Evolutionary conservation across 2,888 invertebrate genomes (phyloP).

Genomic region (Cerastis leucographa): DNA sequence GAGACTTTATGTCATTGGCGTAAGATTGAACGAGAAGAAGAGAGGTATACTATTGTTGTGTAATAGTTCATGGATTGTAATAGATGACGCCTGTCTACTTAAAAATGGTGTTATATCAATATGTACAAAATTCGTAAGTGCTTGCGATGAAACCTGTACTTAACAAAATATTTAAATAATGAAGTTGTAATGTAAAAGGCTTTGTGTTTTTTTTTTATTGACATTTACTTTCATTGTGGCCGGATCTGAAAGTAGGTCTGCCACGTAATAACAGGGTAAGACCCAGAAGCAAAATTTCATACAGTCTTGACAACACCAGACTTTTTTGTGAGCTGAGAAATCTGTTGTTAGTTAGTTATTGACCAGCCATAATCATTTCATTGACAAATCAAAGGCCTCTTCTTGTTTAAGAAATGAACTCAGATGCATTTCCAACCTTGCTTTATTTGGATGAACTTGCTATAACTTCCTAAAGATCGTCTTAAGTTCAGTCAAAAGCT

Average conservation of each 20-base stretch:
- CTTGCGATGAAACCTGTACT: slow-evolving; percentile 28
- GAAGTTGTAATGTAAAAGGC: slow-evolving; percentile 30
- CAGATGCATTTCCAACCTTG: background rate
- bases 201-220: background rate
- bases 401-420: background rate
- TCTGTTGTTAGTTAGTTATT: background rate
- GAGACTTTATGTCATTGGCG: background rate
- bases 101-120: slow-evolving; percentile 34
- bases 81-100: slow-evolving; percentile 24
- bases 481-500: background rate
- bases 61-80: slow-evolving; percentile 38
- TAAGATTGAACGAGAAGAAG: no score
- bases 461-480: background rate
- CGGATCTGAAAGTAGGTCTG: slow-evolving; percentile 29
- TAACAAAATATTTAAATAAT: slow-evolving; percentile 33
- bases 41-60: slow-evolving; percentile 23
- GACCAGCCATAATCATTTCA: background rate
- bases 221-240: slow-evolving; percentile 30
- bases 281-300: background rate
- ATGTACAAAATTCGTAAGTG: slow-evolving; percentile 28
- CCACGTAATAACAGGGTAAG: background rate
- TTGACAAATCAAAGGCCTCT: background rate
- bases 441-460: background rate
- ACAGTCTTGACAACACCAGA: background rate
- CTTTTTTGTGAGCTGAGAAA: background rate